phyloP scores from a whole-genome alignment of 2,113 vertebrate species.

The Ciconia stormi region DNA sequence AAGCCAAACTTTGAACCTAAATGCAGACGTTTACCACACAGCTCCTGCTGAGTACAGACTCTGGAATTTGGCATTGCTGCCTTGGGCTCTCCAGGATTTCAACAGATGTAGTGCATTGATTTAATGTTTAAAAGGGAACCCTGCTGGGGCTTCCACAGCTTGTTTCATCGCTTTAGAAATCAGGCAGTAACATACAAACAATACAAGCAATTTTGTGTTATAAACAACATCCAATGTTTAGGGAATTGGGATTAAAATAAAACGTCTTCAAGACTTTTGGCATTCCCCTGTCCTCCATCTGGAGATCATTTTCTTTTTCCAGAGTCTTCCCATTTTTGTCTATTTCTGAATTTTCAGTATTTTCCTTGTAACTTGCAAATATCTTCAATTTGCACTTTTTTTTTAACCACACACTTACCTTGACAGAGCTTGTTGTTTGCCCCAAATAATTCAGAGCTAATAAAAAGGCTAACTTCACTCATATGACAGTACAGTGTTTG shows the following conservation, averaged over 20 bases:
- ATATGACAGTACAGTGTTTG: background rate
- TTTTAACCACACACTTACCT: background rate
- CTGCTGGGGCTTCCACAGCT: constrained; percentile 67
- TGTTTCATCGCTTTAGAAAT: constrained; percentile 58
- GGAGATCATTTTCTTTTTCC: constrained; percentile 18
- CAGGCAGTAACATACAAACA: constrained; percentile 62
- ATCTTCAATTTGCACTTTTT: background rate
- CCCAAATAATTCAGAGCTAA: background rate
- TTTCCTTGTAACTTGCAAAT: background rate
- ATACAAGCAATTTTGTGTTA: constrained; percentile 59
- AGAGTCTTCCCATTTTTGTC: constrained; percentile 21
- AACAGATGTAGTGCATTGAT: constrained; percentile 66
- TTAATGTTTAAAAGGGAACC: constrained; percentile 58
- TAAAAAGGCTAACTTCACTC: background rate
- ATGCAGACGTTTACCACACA: background rate
- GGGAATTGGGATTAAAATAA: constrained; percentile 64
- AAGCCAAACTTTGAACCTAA: constrained; percentile 42
- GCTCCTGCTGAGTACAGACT: constrained; percentile 45
- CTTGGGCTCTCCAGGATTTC: constrained; percentile 60
- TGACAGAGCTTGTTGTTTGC: background rate
- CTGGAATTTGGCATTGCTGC: constrained; percentile 60
- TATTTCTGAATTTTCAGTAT: background rate
- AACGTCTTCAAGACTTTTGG: constrained; percentile 46
- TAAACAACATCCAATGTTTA: constrained; percentile 66
- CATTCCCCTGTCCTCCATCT: constrained; percentile 51